Percentiles rank a stretch among this genome's conserved stretches.
Evolutionary conservation across 2,113 vertebrate species (phyloP).

Genomic region (Gracilinanus agilis): DNA sequence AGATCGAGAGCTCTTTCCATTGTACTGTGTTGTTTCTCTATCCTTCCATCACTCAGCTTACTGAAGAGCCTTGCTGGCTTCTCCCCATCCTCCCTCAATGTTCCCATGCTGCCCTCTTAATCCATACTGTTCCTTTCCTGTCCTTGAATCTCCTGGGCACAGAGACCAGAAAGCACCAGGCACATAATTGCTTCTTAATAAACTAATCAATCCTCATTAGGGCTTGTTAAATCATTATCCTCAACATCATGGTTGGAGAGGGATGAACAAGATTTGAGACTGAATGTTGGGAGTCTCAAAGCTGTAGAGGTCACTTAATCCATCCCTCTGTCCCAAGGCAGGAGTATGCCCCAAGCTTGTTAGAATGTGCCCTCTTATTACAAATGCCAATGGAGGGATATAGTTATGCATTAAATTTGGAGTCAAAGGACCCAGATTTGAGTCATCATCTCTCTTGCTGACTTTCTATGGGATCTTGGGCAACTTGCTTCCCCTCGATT

Average conservation of each 20-base stretch:
- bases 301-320: fast-evolving
- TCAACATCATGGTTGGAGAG: conserved; percentile 57
- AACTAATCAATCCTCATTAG: conserved; percentile 74
- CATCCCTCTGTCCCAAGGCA: not conserved
- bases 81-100: not conserved
- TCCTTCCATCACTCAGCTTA: not conserved
- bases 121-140: not conserved
- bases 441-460: not conserved
- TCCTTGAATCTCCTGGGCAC: conserved; percentile 67
- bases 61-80: not conserved
- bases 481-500: not conserved
- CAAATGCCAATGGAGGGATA: not conserved
- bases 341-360: not conserved
- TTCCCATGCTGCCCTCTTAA: not conserved
- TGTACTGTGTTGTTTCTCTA: not conserved
- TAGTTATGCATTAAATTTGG: not conserved
- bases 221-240: conserved; percentile 69
- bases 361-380: not conserved
- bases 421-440: not conserved
- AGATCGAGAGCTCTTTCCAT: not conserved
- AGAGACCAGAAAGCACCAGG: conserved; percentile 53
- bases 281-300: not conserved
- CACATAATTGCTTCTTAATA: conserved; percentile 66
- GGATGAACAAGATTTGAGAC: conserved; percentile 40
- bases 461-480: not conserved